phyloP scores from a whole-genome alignment of 1,140 invertebrate species.

The Phymorhynchus buccinoides region DNA sequence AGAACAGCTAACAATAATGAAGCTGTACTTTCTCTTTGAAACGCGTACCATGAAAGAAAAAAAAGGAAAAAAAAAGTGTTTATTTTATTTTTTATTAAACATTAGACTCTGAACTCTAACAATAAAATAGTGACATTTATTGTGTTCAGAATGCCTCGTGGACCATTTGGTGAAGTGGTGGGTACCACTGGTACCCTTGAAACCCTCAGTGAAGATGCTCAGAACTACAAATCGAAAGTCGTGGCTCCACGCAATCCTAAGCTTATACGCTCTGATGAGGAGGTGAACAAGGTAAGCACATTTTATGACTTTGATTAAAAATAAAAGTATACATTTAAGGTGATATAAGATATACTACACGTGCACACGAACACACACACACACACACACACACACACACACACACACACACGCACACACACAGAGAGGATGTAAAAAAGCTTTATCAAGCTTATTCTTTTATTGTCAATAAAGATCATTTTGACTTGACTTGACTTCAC shows the following conservation, averaged over 20 bases:
- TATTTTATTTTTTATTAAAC: too few relatives aligned
- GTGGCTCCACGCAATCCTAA: constrained; percentile 73
- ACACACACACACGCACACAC: neutral
- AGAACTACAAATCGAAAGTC: constrained; percentile 71
- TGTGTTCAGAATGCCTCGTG: constrained; percentile 64
- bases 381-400: neutral
- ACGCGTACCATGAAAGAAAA: too few relatives aligned
- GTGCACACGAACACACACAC: neutral
- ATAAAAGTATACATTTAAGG: neutral
- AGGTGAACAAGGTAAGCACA: constrained; percentile 56
- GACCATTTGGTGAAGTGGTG: constrained; percentile 72
- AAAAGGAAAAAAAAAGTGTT: too few relatives aligned
- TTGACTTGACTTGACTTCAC: too few relatives aligned
- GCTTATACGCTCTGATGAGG: constrained; percentile 63
- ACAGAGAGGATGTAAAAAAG: too few relatives aligned
- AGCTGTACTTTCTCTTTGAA: too few relatives aligned
- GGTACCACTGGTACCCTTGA: constrained; percentile 71
- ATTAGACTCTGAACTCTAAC: too few relatives aligned
- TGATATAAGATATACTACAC: neutral
- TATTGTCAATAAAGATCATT: too few relatives aligned
- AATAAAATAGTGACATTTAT: too few relatives aligned
- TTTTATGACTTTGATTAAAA: neutral
- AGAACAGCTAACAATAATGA: too few relatives aligned
- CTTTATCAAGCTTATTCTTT: too few relatives aligned
- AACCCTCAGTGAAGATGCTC: constrained; percentile 58